These are phyloP conservation scores for Myotis lucifugus DNA, from an alignment of 2,113 vertebrate genomes.

Conservation along the genomic window DNA sequence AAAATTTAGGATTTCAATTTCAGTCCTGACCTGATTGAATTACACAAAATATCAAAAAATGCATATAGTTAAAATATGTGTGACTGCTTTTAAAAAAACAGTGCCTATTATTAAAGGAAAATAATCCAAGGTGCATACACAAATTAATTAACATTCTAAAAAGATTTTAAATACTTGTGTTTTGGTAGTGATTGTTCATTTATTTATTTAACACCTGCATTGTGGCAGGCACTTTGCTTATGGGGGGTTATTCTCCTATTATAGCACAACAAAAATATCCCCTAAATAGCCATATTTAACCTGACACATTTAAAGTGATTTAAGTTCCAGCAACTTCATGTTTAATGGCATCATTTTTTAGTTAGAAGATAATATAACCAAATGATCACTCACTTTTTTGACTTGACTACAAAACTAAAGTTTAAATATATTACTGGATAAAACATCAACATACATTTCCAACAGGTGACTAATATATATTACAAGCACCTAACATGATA, in stretches of 20 bases:
- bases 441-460: not conserved
- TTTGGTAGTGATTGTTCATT: conserved; percentile 30
- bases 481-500: conserved; percentile 24
- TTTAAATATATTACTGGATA: conserved; percentile 38
- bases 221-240: conserved; percentile 7
- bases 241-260: not conserved
- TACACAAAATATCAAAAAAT: not conserved
- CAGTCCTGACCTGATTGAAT: conserved; percentile 32
- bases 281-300: not conserved
- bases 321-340: conserved; percentile 28
- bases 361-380: conserved; percentile 25
- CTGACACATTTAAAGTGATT: conserved; percentile 34
- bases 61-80: not conserved
- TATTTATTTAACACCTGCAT: not conserved
- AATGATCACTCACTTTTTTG: conserved; percentile 36
- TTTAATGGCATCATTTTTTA: conserved; percentile 39
- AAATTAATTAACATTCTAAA: conserved; percentile 21
- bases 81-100: conserved; percentile 37
- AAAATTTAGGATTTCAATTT: conserved; percentile 1
- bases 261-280: not conserved
- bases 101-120: conserved; percentile 43
- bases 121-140: not conserved
- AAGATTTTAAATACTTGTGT: not conserved
- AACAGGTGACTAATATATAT: conserved; percentile 19
- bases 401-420: conserved; percentile 6